Base-by-base conservation (phyloP, 1,140 invertebrate species). In the Hylaeus volcanicus region DNA sequence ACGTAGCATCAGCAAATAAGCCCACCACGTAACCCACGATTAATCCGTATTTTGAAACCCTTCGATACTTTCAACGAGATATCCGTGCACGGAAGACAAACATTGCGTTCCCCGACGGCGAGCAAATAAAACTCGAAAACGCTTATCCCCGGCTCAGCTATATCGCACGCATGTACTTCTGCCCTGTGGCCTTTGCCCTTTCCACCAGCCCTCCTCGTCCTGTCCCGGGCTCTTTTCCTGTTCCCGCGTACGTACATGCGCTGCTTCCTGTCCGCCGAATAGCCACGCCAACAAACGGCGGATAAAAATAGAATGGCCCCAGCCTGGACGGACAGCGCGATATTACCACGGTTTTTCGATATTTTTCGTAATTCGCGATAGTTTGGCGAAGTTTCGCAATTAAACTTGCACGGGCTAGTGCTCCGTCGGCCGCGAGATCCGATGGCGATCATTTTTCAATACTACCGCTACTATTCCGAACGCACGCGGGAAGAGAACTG, bases 341-440 rank as follows among this genome's bases (percentile, higher is more conserved):
- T 83, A 87, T 85, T 85, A 78, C 81, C 68, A 56, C 48, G 58
- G 79, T 87, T 88, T 88, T 87, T 87, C 86, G 78, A 83, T 87
- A 88, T 87, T 86, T 81, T 56, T 81, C 84, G 86, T 83, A 88
- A 88, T 88, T 84, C 81, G 82, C 74, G 84, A 84, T 87, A 84
- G 85, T 58, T 71, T 53, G 81, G 75, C 2, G 77, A 88, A 89
- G 82, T 89, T 86, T 85, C 72, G 84, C 82, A 89, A 89, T 88
- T 86, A 88, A 86, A 86, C 84, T 88, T 83, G 73, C 65, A 66
- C 26, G 26, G 26, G 26, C 26, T 26, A 26, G 26, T 26, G 26
- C 26, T 26, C 26, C 26, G 26, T 26, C 26, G 26, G 26, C 26
- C 26, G 26, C 26, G 26, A 26, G 26, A 26, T 26, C 26, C 26